Conservation (phyloP, 2,113 vertebrate species). For the Trochalopteron elliotii region DNA sequence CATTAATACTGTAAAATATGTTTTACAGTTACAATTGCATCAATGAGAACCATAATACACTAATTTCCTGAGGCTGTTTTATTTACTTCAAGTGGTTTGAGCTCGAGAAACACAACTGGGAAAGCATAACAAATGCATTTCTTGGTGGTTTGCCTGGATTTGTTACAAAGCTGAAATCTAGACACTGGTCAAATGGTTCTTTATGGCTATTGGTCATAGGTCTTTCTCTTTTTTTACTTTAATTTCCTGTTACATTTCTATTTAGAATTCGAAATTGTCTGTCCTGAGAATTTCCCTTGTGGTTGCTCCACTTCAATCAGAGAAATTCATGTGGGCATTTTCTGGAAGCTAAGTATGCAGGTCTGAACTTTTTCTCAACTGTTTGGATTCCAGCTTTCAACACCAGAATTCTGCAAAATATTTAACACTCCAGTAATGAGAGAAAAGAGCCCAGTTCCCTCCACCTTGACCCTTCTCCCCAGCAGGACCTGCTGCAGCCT, state of each 20-base stretch:
- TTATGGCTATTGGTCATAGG: slow-evolving; percentile 21
- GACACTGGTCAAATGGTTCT: slow-evolving; percentile 37
- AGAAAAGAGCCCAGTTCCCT: neutral
- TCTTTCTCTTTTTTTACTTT: slow-evolving; percentile 16
- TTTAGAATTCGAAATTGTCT: slow-evolving; percentile 33
- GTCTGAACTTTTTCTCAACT: neutral
- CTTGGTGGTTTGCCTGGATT: slow-evolving; percentile 33
- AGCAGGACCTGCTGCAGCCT: neutral
- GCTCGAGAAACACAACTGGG: neutral
- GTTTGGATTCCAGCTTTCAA: neutral
- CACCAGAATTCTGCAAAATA: neutral
- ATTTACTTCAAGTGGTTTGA: slow-evolving; percentile 23
- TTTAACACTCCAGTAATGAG: neutral
- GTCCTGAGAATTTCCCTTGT: slow-evolving; percentile 41
- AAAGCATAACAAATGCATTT: slow-evolving; percentile 36
- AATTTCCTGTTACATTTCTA: slow-evolving; percentile 55
- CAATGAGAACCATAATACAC: neutral
- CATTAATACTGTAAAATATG: neutral
- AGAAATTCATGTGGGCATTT: slow-evolving; percentile 42
- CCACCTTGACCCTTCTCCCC: neutral
- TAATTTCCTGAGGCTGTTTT: slow-evolving; percentile 2
- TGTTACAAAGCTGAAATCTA: slow-evolving; percentile 25
- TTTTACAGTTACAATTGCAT: neutral
- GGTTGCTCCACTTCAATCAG: neutral
- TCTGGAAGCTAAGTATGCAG: neutral